Conservation (phyloP, 64 coral and sea anemone species). For the Anthopleura sola region DNA sequence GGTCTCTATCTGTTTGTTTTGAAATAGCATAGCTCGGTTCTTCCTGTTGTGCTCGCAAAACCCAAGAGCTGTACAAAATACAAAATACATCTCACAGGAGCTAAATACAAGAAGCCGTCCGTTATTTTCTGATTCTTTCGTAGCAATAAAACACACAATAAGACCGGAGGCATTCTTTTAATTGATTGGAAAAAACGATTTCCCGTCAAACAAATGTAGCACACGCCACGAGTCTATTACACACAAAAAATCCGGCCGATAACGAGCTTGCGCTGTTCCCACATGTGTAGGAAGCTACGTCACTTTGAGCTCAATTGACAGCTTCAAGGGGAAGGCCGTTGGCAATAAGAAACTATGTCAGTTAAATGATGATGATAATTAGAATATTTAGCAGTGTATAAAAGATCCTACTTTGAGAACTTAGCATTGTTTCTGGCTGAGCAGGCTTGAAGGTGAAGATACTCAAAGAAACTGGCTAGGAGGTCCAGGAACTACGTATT, state of each 20-base stretch:
- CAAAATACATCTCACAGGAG: neutral
- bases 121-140: neutral
- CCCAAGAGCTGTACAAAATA: neutral
- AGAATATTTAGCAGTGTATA: conserved; percentile 1
- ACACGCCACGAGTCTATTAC: conserved; percentile 10
- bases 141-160: neutral
- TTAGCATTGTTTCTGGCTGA: neutral
- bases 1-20: neutral
- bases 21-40: no score
- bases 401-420: neutral
- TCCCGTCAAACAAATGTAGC: neutral
- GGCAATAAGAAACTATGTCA: conserved; percentile 5
- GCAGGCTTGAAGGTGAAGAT: neutral
- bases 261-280: conserved; percentile 4
- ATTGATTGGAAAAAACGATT: conserved; percentile 23
- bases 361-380: conserved; percentile 7
- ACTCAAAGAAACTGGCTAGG: neutral
- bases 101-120: neutral
- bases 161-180: conserved; percentile 13
- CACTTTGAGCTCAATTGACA: neutral
- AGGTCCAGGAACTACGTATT: neutral
- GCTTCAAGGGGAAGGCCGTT: neutral
- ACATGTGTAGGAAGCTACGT: neutral
- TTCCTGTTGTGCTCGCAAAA: no score
- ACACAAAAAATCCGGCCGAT: neutral